Evolutionary conservation across 1,140 invertebrate species (phyloP).

Genomic region (Nomia melanderi): DNA sequence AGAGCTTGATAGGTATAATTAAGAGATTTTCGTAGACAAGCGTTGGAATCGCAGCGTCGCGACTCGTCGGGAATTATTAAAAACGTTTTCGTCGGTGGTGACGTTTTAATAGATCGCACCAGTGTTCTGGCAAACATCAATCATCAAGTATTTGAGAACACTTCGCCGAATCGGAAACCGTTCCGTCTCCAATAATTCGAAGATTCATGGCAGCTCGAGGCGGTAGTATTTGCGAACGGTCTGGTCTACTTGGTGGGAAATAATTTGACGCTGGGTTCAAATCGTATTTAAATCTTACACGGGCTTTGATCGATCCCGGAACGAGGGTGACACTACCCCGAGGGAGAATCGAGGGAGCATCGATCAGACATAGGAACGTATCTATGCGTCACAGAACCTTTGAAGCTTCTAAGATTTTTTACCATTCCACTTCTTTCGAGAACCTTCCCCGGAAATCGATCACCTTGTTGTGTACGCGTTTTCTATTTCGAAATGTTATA

Average conservation of each 20-base stretch:
- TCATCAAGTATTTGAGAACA: conserved; percentile 28
- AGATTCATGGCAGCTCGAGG: conserved; percentile 16
- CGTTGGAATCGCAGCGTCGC: not conserved
- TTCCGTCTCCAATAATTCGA: conserved; percentile 32
- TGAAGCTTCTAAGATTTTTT: not conserved
- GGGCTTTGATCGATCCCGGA: conserved; percentile 21
- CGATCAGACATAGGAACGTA: conserved; percentile 25
- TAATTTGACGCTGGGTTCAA: conserved; percentile 35
- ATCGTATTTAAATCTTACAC: conserved; percentile 57
- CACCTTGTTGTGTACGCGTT: no score
- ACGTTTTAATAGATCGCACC: not conserved
- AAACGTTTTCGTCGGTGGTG: not conserved
- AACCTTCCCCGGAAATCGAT: no score
- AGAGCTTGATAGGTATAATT: not conserved
- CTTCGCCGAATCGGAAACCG: conserved; percentile 19
- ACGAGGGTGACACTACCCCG: conserved; percentile 31
- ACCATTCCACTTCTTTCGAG: no score
- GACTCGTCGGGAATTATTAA: not conserved
- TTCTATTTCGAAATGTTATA: no score
- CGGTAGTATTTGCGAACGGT: conserved; percentile 48
- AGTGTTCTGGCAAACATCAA: conserved; percentile 19
- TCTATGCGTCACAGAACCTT: not conserved
- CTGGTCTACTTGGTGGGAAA: conserved; percentile 30
- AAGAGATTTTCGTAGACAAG: no score
- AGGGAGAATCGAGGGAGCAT: not conserved